A percentile compares a stretch with the other conserved stretches of the same genome.
Evolutionary conservation across 2,113 vertebrate genomes (phyloP).

Genomic region (Chunga burmeisteri): DNA sequence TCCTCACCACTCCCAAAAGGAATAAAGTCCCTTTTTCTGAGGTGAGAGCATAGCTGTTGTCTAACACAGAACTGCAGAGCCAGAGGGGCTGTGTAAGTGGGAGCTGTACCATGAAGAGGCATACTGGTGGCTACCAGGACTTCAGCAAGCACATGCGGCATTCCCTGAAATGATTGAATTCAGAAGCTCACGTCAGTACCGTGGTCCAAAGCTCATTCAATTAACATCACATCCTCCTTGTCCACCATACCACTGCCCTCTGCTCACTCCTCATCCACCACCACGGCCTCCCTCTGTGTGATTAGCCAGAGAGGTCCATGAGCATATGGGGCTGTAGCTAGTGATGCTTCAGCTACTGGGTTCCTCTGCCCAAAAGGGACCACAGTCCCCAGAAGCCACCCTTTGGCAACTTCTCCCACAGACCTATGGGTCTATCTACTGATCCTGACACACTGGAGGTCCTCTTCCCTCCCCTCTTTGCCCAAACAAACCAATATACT

Average conservation of each 20-base stretch:
- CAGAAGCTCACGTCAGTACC: not conserved
- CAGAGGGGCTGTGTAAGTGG: not conserved
- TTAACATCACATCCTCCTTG: not conserved
- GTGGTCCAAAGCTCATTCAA: not conserved
- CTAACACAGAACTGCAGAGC: not conserved
- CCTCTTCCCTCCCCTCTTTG: not conserved
- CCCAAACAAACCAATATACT: not conserved
- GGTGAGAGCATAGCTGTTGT: not conserved
- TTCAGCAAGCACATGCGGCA: not conserved
- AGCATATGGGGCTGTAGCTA: not conserved
- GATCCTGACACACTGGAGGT: not conserved
- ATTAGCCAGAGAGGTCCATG: not conserved
- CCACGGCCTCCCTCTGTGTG: accelerated
- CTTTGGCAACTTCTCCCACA: not conserved
- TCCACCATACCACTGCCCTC: too few species aligned
- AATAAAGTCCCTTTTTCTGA: not conserved
- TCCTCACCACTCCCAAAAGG: not conserved
- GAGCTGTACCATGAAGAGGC: not conserved
- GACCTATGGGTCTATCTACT: not conserved
- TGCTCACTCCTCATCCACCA: not conserved
- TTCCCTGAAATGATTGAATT: not conserved
- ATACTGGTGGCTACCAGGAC: not conserved
- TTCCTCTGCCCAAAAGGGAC: not conserved
- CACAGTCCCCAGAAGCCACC: not conserved
- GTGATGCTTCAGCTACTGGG: not conserved